Evolutionary conservation across 2,888 invertebrate species (phyloP).

Genomic region (Odontomyia ornata): DNA sequence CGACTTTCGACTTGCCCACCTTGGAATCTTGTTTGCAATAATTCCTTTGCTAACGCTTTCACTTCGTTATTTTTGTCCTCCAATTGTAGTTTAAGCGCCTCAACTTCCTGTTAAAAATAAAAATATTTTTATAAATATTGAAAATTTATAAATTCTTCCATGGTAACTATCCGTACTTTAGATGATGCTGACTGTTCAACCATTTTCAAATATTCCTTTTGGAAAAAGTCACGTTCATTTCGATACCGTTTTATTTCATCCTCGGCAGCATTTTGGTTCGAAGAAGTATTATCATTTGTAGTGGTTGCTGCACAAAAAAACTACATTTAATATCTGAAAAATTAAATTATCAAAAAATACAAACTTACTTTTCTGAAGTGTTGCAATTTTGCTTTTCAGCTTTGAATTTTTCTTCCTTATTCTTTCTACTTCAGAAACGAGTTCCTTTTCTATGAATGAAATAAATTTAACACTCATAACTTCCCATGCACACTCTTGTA

Average conservation of each 20-base stretch:
- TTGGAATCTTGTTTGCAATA: background rate
- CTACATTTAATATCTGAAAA: no score
- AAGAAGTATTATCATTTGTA: background rate
- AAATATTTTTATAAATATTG: background rate
- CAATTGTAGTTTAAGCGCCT: conserved; percentile 31
- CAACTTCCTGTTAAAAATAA: conserved; percentile 10
- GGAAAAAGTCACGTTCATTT: conserved; percentile 62
- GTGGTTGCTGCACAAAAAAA: background rate
- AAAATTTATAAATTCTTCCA: background rate
- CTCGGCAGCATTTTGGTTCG: conserved; percentile 50
- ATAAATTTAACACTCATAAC: conserved; percentile 50
- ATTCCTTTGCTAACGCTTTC: conserved; percentile 19
- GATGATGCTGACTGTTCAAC: conserved; percentile 58
- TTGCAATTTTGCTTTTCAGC: conserved; percentile 61
- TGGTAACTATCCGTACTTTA: conserved; percentile 52
- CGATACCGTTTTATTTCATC: conserved; percentile 60
- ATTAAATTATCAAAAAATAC: no score
- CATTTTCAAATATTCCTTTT: conserved; percentile 61
- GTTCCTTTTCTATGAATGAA: conserved; percentile 65
- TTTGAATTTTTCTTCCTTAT: conserved; percentile 66
- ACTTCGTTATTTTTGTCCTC: conserved; percentile 32
- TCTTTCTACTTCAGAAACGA: conserved; percentile 66
- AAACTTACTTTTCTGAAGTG: conserved; percentile 54
- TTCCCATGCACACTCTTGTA: conserved; percentile 44
- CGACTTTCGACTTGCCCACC: conserved; percentile 6